Percentiles rank a stretch among this genome's conserved stretches.
These are phyloP conservation scores for Cricetomys ansorgei DNA, from an alignment of 2,113 vertebrate genomes.

Conservation along the genomic window DNA sequence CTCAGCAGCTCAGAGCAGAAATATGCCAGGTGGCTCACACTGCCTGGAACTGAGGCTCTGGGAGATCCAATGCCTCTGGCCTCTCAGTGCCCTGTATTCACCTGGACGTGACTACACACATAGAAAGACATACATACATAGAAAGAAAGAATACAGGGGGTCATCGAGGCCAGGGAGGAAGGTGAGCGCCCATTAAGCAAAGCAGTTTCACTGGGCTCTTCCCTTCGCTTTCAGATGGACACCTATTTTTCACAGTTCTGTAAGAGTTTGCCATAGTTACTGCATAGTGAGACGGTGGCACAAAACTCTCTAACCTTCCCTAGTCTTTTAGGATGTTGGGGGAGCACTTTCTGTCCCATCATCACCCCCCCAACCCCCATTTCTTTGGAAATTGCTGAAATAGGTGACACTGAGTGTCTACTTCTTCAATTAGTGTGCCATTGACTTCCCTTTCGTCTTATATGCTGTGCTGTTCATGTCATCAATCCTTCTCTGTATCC, in stretches of 20 bases:
- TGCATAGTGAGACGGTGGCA: not conserved
- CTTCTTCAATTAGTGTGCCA: accelerated
- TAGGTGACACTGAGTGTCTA: accelerated
- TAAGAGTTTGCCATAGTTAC: not conserved
- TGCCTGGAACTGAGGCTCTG: not conserved
- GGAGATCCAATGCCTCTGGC: not conserved
- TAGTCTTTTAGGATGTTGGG: not conserved
- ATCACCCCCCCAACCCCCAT: not conserved
- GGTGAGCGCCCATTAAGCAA: not conserved
- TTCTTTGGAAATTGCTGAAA: not conserved
- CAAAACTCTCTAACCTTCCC: too few species aligned
- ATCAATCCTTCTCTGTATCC: not conserved
- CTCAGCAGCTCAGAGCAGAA: not conserved
- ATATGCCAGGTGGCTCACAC: not conserved
- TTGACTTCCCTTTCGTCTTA: not conserved
- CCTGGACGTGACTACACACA: not conserved
- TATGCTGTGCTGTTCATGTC: too few species aligned
- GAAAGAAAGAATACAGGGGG: not conserved
- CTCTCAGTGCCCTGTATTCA: not conserved
- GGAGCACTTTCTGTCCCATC: not conserved
- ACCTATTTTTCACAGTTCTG: not conserved
- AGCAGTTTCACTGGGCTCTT: accelerated
- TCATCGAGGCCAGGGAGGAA: not conserved
- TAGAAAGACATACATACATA: not conserved
- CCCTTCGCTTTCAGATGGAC: not conserved